These are phyloP conservation scores for Onychorhynchus coronatus DNA, from an alignment of 2,113 vertebrate species.

Conservation along the genomic window DNA sequence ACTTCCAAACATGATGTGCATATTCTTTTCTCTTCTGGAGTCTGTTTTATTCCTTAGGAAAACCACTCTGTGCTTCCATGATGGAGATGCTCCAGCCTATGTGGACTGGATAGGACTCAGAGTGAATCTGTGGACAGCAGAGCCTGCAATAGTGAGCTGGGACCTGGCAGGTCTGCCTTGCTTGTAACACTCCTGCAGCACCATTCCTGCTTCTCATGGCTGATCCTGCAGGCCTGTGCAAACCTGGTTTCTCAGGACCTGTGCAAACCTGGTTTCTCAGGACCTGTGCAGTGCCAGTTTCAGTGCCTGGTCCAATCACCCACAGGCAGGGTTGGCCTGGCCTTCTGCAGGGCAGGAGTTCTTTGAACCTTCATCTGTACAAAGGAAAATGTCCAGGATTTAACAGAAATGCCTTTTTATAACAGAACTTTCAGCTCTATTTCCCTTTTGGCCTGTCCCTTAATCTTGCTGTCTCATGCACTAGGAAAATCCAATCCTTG, in stretches of 20 bases:
- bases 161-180: background rate
- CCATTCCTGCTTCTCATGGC: background rate
- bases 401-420: background rate
- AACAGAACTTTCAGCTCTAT: background rate
- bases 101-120: background rate
- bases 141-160: background rate
- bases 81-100: background rate
- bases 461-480: background rate
- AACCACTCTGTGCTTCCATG: background rate
- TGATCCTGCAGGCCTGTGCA: background rate
- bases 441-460: background rate
- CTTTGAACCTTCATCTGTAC: background rate
- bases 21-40: background rate
- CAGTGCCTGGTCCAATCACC: background rate
- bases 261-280: background rate
- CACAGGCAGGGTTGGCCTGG: background rate
- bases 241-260: background rate
- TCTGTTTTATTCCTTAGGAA: background rate
- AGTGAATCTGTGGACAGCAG: background rate
- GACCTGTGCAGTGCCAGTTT: background rate
- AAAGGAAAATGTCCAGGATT: background rate
- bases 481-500: background rate
- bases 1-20: background rate
- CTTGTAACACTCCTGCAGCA: background rate
- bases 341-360: background rate